Evolutionary conservation across 2,113 vertebrate species (phyloP).

Genomic region (Rattus rattus): DNA sequence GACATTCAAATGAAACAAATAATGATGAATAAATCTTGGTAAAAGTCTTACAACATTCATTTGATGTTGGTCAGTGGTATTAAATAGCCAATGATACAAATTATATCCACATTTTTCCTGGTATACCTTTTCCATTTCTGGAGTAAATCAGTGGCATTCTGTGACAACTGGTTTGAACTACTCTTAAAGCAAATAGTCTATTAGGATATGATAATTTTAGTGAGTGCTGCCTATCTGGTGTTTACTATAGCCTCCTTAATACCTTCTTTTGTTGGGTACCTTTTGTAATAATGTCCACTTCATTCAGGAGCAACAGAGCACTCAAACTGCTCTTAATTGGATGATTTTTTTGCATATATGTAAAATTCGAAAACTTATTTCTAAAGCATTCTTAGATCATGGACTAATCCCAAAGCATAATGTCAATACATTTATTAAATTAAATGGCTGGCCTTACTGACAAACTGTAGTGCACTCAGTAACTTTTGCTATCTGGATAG

Average conservation of each 20-base stretch:
- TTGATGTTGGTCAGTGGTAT: background rate
- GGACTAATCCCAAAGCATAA: background rate
- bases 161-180: background rate
- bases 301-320: background rate
- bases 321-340: slow-evolving; percentile 12
- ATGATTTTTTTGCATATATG: background rate
- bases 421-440: background rate
- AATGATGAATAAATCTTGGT: background rate
- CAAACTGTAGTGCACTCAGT: background rate
- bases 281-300: background rate
- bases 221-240: background rate
- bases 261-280: background rate
- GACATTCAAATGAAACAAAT: background rate
- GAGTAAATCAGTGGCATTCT: background rate
- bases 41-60: background rate
- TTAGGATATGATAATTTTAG: slow-evolving; percentile 6
- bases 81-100: slow-evolving; percentile 4
- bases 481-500: background rate
- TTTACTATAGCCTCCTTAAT: background rate
- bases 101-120: slow-evolving; percentile 12
- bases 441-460: background rate
- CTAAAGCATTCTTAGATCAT: slow-evolving; percentile 31
- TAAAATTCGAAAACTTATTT: background rate
- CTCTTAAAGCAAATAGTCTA: slow-evolving; percentile 24
- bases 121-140: background rate